Evolutionary conservation across 2,797 vertebrate species (phyloP), one percentile per base, ranked within the genome.

Genomic region (Bovichtus variegatus): DNA sequence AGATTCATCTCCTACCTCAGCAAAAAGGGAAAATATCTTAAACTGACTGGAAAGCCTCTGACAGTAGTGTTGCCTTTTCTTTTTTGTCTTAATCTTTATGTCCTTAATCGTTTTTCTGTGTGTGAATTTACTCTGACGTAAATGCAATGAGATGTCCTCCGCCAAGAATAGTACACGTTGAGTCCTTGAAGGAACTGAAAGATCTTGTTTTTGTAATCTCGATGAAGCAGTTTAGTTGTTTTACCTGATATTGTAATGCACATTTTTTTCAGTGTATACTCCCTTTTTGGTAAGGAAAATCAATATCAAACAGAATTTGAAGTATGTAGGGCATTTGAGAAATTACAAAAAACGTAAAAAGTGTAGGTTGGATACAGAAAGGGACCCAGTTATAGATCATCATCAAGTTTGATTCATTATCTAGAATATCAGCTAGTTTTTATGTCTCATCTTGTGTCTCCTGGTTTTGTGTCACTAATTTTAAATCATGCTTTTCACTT

Each of bases 1-100:
- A 57, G n/a, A 74, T 71, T 67, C 25, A 70, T 84, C 44, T 89
- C 76, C 91, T 93, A 94, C 92, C 91, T 95, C 94, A 91, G 57
- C 72, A 79, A 78, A 90, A 93, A 92, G 85, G 88, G 88, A 91
- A 91, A 68, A 80, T 61, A 47, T 82, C 40, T 61, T 47, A 16
- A 53, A 64, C 57, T 81, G 62, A 88, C 64, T 57, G 54, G 43
- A 83, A 73, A 60, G 66, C 38, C 47, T 62, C 46, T 61, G 55
- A 75, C 53, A 61, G 46, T 71, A 55, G 38, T 51, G 61, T 44
- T 61, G 31, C 3, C n/a, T 75, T 7, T 12, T 21, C 43, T 31
- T 43, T 34, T n/a, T 40, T 51, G 11, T 5, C 15, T 15, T 10
- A 1, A 2, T 47, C 38, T 41, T 27, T 19, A 47, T 72, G 43